Percentiles rank a stretch among this genome's conserved stretches.
These are phyloP conservation scores for Ahaetulla prasina DNA, from an alignment of 2,113 vertebrate genomes.

Conservation along the genomic window DNA sequence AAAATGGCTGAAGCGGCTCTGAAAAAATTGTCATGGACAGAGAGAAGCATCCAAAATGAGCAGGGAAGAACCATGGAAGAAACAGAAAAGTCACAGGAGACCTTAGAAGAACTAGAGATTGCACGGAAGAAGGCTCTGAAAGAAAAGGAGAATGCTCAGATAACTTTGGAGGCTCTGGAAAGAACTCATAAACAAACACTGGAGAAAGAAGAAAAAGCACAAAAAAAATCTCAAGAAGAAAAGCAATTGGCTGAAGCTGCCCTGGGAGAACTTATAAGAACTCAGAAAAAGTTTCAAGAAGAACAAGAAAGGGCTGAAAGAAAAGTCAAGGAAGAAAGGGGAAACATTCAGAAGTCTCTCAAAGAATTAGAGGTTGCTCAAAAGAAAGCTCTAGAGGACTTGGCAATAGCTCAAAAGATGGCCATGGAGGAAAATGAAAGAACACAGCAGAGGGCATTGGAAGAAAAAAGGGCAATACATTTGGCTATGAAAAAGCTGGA, in stretches of 20 bases:
- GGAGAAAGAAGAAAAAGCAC: neutral
- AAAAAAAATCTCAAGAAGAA: neutral
- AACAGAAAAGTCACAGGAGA: neutral
- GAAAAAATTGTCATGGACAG: neutral
- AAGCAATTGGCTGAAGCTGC: neutral
- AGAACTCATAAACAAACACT: neutral
- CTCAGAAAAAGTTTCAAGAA: neutral
- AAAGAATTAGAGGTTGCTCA: neutral
- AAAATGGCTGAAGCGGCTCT: neutral
- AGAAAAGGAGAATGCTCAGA: conserved; percentile 4
- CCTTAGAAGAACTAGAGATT: neutral
- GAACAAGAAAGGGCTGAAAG: neutral
- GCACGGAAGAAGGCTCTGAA: neutral
- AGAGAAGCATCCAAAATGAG: neutral
- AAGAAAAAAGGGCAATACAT: conserved; percentile 25
- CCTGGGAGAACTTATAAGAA: neutral
- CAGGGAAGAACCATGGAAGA: neutral
- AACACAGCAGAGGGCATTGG: conserved; percentile 1
- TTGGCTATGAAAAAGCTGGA: neutral
- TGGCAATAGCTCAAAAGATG: neutral
- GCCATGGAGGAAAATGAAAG: conserved; percentile 12
- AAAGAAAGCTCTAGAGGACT: conserved; percentile 10
- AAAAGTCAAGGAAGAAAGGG: neutral
- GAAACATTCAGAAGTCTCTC: neutral
- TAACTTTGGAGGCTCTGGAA: neutral